Percentiles rank a stretch among this genome's conserved stretches.
phyloP scores from a whole-genome alignment of 1,140 invertebrate genomes.

The Philopotamus ludificatus region DNA sequence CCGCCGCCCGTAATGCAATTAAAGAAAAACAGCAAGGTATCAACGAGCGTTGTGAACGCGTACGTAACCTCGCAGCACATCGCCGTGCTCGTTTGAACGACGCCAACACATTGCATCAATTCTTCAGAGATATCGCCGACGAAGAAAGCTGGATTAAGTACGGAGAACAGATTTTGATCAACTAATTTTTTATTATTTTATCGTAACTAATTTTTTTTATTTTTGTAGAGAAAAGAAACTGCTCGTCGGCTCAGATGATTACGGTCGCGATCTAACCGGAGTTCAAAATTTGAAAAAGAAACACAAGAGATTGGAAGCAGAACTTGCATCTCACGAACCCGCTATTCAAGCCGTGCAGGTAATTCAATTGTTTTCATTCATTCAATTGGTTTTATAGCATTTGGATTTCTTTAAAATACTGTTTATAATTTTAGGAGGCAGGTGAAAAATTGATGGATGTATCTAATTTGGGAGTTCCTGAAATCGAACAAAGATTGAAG shows the following conservation, averaged over 20 bases:
- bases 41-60: slow-evolving; percentile 90
- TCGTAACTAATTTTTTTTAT: background rate
- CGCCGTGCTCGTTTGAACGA: slow-evolving; percentile 87
- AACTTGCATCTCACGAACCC: slow-evolving; percentile 93
- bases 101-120: slow-evolving; percentile 97
- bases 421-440: slow-evolving; percentile 68
- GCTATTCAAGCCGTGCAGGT: slow-evolving; percentile 92
- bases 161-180: slow-evolving; percentile 40
- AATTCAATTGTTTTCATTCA: background rate
- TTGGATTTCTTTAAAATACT: background rate
- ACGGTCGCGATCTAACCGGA: slow-evolving; percentile 95
- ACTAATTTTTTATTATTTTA: background rate
- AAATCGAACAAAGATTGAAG: slow-evolving; percentile 88
- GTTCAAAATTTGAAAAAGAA: slow-evolving; percentile 99
- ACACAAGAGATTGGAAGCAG: slow-evolving; percentile 95
- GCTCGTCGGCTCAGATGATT: slow-evolving; percentile 95
- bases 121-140: slow-evolving; percentile 99
- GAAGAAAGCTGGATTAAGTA: slow-evolving; percentile 99
- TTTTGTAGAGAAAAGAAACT: slow-evolving; percentile 88
- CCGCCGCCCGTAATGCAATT: slow-evolving; percentile 83
- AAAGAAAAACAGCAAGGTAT: slow-evolving; percentile 91
- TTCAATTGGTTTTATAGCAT: background rate
- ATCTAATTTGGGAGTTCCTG: slow-evolving; percentile 92
- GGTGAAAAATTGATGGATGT: slow-evolving; percentile 96
- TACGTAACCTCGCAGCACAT: slow-evolving; percentile 90